phyloP scores from a whole-genome alignment of 1,140 invertebrate species.

The Euwallacea fornicatus region DNA sequence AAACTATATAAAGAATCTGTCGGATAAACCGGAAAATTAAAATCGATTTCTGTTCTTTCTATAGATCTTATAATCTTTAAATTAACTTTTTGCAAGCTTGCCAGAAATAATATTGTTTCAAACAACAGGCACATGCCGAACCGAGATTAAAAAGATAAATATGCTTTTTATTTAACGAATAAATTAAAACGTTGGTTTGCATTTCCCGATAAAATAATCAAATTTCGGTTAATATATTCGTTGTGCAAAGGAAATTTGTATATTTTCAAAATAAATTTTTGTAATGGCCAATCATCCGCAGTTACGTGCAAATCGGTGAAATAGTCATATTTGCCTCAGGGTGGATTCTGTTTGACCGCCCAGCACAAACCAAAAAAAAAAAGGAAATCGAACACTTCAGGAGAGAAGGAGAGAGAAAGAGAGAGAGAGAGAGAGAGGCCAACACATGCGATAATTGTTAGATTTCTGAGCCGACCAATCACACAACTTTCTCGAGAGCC shows the following conservation, averaged over 20 bases:
- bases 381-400: no score
- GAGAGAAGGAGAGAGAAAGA: no score
- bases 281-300: neutral
- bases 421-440: no score
- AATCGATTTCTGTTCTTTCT: conserved; percentile 33
- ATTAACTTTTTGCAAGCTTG: conserved; percentile 36
- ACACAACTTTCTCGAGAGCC: no score
- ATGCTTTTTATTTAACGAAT: conserved; percentile 34
- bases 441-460: no score
- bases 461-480: no score
- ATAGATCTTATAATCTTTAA: conserved; percentile 40
- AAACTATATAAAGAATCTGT: conserved; percentile 14
- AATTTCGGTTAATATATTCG: conserved; percentile 4
- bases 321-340: no score
- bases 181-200: conserved; percentile 19
- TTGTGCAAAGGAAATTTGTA: neutral
- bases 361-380: neutral
- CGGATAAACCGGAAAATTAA: conserved; percentile 35
- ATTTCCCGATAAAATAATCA: conserved; percentile 18
- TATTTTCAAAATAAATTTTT: neutral
- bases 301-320: no score
- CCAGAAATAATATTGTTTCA: conserved; percentile 38
- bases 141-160: conserved; percentile 31
- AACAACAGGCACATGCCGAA: conserved; percentile 27
- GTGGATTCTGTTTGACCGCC: no score